Evolutionary conservation across 2,888 invertebrate species (phyloP), one percentile per base, ranked within the genome.

Genomic region (Parelbella ahira): DNA sequence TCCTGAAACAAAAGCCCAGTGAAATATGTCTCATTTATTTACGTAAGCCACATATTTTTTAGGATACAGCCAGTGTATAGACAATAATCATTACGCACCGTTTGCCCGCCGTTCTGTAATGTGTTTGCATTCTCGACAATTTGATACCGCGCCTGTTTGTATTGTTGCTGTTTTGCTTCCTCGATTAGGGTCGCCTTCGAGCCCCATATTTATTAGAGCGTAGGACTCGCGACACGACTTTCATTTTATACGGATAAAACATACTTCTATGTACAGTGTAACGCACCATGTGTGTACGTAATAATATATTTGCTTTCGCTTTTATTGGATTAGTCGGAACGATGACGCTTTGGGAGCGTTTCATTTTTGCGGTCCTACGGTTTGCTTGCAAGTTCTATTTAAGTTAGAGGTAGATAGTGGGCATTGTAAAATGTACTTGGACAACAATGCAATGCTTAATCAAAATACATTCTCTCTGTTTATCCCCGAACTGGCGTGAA

Each of bases 161-260:
- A 74, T 81, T 81, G 81, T 82, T 79, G 77, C 77, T 79, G 72
- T 81, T 83, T 78, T 82, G 76, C 80, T 79, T 80, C 80, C 74
- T 66, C 78, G 86, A 81, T 82, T 82, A 82, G 79, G 86, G 83
- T 79, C 76, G 77, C 68, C 75, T 81, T 81, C 68, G 77, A 76
- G 77, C 76, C 79, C 73, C 72, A 75, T 78, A 80, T 82, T 84
- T 83, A 83, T 82, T 78, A 79, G 77, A 80, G 76, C 79, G 78
- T 73, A 75, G 69, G 70, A 73, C 74, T 76, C 70, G 64, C 68
- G 68, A 82, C 79, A 79, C 71, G 75, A 76, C 73, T 84, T 84
- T 82, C 77, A 68, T 81, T 84, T 82, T 79, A 81, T 67, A 71
- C 72, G 66, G 58, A 71, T 73, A 77, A 69, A 70, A 62, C 60